A percentile compares a stretch with the other conserved stretches of the same genome.
Evolutionary conservation across 2,888 invertebrate genomes (phyloP).

Genomic region (Callimorpha dominula): DNA sequence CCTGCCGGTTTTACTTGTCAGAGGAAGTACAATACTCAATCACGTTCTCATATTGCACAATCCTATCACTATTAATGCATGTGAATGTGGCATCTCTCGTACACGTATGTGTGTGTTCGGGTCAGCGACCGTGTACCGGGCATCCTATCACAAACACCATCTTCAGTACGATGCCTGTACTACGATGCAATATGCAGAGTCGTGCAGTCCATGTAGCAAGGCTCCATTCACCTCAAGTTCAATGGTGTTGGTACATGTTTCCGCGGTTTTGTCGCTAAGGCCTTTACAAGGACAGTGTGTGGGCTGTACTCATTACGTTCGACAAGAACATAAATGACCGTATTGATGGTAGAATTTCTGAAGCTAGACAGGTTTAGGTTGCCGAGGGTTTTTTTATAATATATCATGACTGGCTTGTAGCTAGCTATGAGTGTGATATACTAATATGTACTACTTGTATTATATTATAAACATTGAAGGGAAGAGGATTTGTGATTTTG

Average conservation of each 20-base stretch:
- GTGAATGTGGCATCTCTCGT: background rate
- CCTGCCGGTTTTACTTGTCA: background rate
- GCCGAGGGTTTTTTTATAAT: background rate
- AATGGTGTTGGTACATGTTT: conserved; percentile 11
- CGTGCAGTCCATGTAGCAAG: background rate
- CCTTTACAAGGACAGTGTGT: background rate
- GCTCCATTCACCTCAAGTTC: conserved; percentile 8
- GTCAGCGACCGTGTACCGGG: conserved; percentile 12
- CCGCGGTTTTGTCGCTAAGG: background rate
- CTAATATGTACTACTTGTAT: too few relatives aligned
- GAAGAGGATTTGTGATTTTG: background rate
- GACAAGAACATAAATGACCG: background rate
- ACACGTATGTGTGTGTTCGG: conserved; percentile 2
- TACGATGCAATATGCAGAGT: conserved; percentile 9
- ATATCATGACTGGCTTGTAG: background rate
- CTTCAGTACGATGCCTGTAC: conserved; percentile 6
- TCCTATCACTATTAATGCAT: background rate
- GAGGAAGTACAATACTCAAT: background rate
- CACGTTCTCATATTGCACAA: background rate
- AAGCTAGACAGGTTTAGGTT: conserved; percentile 3
- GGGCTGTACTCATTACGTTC: background rate
- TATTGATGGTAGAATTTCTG: conserved; percentile 8
- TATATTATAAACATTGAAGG: background rate
- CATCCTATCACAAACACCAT: conserved; percentile 7
- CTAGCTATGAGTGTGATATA: too few relatives aligned